Evolutionary conservation across 2,797 vertebrate species (phyloP).

Genomic region (Somateria mollissima): DNA sequence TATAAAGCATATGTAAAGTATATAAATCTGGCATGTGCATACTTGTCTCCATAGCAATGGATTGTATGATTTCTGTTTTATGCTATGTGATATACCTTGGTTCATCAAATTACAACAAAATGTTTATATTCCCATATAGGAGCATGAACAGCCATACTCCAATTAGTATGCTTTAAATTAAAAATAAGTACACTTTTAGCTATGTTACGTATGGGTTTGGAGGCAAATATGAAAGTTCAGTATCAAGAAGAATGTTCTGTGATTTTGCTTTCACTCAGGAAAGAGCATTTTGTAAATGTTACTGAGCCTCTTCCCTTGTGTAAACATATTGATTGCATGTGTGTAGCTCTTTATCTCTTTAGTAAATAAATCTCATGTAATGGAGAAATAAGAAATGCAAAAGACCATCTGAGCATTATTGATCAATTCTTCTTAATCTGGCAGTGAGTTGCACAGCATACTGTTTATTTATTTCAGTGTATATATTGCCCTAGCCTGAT

Average conservation of each 20-base stretch:
- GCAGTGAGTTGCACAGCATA: not conserved
- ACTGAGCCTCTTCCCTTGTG: constrained; percentile 6
- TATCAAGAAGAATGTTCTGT: not conserved
- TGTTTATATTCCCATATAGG: not conserved
- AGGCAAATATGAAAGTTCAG: not conserved
- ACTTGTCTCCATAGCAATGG: not conserved
- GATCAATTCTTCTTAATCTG: constrained; percentile 7
- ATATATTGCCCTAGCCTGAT: not conserved
- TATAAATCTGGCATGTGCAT: not conserved
- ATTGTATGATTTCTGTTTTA: not conserved
- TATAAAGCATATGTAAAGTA: not conserved
- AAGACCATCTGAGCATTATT: constrained; percentile 16
- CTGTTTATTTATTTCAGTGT: not conserved
- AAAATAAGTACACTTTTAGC: not conserved
- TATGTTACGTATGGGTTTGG: not conserved
- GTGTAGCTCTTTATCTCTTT: constrained; percentile 26
- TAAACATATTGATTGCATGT: constrained; percentile 6
- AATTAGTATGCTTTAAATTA: not conserved
- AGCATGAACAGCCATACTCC: not conserved
- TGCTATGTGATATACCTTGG: not conserved
- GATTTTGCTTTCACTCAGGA: not conserved
- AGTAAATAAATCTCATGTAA: constrained; percentile 14
- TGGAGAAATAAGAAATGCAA: not conserved
- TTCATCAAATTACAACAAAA: not conserved
- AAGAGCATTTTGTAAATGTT: constrained; percentile 3